phyloP scores from a whole-genome alignment of 1,140 invertebrate species.

The Lepeophtheirus salmonis region DNA sequence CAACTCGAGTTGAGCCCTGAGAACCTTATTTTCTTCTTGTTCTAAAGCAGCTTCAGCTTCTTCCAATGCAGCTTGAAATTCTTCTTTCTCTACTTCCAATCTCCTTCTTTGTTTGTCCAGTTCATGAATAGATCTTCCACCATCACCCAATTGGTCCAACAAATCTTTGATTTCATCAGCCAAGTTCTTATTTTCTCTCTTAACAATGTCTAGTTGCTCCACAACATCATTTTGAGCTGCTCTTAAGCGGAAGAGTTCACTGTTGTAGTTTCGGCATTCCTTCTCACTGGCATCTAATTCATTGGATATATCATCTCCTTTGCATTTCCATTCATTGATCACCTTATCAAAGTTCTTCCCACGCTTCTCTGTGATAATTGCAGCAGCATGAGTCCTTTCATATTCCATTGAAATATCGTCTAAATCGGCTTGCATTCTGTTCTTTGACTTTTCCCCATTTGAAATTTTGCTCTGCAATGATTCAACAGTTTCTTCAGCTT shows the following conservation, averaged over 20 bases:
- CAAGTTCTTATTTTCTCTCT: constrained; percentile 97
- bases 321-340: constrained; percentile 37
- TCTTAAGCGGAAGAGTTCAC: constrained; percentile 94
- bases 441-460: constrained; percentile 33
- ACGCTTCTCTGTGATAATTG: constrained; percentile 40
- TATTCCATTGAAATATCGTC: constrained; percentile 42
- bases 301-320: constrained; percentile 79
- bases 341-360: constrained; percentile 31
- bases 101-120: constrained; percentile 94
- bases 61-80: constrained; percentile 75
- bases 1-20: constrained; percentile 28
- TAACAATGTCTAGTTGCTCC: constrained; percentile 88
- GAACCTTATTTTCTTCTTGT: constrained; percentile 92
- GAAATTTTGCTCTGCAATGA: constrained; percentile 80
- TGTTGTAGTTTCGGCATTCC: constrained; percentile 97
- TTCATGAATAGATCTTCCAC: constrained; percentile 84
- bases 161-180: constrained; percentile 96
- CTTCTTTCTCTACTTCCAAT: constrained; percentile 60
- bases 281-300: constrained; percentile 96
- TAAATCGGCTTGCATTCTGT: constrained; percentile 33
- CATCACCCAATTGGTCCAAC: constrained; percentile 93
- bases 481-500: constrained; percentile 53
- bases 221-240: constrained; percentile 91
- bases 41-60: constrained; percentile 96
- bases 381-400: constrained; percentile 36